Base-by-base conservation (phyloP, 2,113 vertebrate species). In the Drymodes brunneopygia region DNA sequence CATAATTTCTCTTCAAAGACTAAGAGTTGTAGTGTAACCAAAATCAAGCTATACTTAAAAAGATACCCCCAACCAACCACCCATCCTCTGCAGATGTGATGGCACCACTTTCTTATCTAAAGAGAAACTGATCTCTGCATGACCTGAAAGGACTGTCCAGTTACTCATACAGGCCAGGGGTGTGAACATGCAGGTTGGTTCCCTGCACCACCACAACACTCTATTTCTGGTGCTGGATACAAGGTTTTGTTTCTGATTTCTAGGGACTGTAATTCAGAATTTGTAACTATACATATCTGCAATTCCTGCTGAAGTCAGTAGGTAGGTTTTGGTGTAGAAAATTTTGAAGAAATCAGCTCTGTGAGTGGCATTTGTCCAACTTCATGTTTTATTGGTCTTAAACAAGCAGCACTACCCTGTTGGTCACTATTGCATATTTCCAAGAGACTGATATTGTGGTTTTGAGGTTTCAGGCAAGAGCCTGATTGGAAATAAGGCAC, bases 391-490 rank as follows among this genome's bases (percentile, higher is more conserved):
- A 90, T 50, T 92, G 86, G 71, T 86, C 79, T 90, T 73, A 72
- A 86, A 85, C 71, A 57, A 86, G 81, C 85, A 82, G 66, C 42
- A 23, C 31, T 80, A 36, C 71, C 28, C 54, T 67, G 74, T 40
- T 72, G 88, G 85, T 93, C 0, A 0, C 79, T 82, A 14, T 72
- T 81, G 67, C 3, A 0, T 69, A 10, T 80, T 95, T 93, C 66
- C 40, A 90, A 57, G 86, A 40, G 73, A 38, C 69, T 70, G 94
- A 73, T 90, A 42, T 0, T 86, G 75, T 90, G 92, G 82, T 81
- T 95, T 90, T 92, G 95, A 90, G 92, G 82, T 83, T 92, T 94
- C 95, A 96, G 83, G 40, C 56, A 56, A 60, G 80, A 88, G 51
- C 31, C 44, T 92, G 83, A 33, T 78, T 94, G 83, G 88, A 81